Percentiles rank a stretch among this genome's conserved stretches.
These are phyloP conservation scores for Cataglyphis rosenhaueri DNA, from an alignment of 2,888 invertebrate species.

Conservation along the genomic window DNA sequence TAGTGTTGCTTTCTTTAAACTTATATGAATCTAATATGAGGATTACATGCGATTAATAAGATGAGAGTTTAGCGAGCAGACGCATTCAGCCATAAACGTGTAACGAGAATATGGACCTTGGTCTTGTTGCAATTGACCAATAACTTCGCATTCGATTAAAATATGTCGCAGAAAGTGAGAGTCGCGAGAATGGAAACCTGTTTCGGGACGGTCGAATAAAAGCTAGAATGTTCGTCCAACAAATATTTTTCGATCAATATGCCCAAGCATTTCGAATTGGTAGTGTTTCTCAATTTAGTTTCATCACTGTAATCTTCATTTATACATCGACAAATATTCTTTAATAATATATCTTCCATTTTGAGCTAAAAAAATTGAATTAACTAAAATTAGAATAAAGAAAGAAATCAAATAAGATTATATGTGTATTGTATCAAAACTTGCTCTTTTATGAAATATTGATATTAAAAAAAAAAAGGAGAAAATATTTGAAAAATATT, in stretches of 20 bases:
- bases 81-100: not conserved
- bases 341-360: not conserved
- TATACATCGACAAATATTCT: not conserved
- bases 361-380: not conserved
- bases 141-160: conserved; percentile 64
- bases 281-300: conserved; percentile 5
- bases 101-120: conserved; percentile 21
- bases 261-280: not conserved
- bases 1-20: not conserved
- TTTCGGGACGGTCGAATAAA: conserved; percentile 63
- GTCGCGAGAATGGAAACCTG: conserved; percentile 76
- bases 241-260: conserved; percentile 20
- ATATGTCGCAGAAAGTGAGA: conserved; percentile 76
- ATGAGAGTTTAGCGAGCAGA: not conserved
- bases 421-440: no score
- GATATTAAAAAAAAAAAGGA: not conserved
- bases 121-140: conserved; percentile 36
- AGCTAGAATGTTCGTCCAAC: conserved; percentile 31
- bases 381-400: not conserved
- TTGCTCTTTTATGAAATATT: not conserved
- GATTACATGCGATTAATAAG: not conserved
- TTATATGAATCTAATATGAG: not conserved
- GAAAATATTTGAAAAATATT: not conserved
- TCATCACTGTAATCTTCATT: not conserved
- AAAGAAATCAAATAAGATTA: not conserved